A percentile compares a stretch with the other conserved stretches of the same genome.
Conservation (phyloP, 2,888 invertebrate species). For the Hipparchia semele region DNA sequence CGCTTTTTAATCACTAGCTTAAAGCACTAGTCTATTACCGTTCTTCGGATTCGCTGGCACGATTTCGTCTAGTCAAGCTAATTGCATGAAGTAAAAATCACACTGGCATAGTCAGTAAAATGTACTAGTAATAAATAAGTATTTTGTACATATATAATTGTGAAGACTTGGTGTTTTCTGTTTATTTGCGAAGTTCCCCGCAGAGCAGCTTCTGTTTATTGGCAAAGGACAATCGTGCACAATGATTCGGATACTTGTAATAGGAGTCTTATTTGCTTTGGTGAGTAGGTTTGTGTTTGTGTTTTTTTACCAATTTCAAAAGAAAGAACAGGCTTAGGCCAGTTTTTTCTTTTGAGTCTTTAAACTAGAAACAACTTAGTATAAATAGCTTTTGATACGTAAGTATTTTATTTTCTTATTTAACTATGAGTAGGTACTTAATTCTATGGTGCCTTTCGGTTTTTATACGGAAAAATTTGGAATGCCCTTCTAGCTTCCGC, state of each 20-base stretch:
- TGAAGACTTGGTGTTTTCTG: constrained; percentile 40
- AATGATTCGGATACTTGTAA: constrained; percentile 43
- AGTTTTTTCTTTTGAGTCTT: neutral
- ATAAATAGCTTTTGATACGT: too few species aligned
- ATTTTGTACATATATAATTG: constrained; percentile 39
- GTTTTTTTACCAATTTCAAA: neutral
- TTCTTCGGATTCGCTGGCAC: too few species aligned
- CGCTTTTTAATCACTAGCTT: too few species aligned
- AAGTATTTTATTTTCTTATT: too few species aligned
- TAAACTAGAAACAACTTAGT: neutral
- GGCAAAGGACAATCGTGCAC: constrained; percentile 43
- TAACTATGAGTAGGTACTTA: too few species aligned
- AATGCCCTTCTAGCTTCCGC: too few species aligned
- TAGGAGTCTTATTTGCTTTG: constrained; percentile 44
- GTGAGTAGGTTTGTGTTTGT: constrained; percentile 40
- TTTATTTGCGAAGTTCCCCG: constrained; percentile 42
- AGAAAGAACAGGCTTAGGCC: neutral
- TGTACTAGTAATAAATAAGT: neutral
- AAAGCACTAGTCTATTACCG: too few species aligned
- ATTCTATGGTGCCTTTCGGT: too few species aligned
- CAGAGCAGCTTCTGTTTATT: constrained; percentile 35
- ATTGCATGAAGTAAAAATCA: neutral
- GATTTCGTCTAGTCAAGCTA: too few species aligned
- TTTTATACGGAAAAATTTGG: too few species aligned
- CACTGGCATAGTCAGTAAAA: constrained; percentile 2